Base-by-base conservation (phyloP, 2,888 invertebrate genomes). In the Eristalinus aeneus region DNA sequence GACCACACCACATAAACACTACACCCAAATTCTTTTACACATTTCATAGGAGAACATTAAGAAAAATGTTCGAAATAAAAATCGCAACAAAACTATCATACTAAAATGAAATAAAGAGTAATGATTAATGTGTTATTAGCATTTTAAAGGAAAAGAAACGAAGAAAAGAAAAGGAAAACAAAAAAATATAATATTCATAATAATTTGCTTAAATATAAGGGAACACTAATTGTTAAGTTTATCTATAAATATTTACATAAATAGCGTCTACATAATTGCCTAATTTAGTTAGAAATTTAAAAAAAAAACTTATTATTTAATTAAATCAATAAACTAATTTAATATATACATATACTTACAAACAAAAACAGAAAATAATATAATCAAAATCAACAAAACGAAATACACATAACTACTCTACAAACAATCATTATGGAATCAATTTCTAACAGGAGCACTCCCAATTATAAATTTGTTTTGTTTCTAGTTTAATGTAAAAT, bases 381-480 rank as follows among this genome's bases (percentile, higher is more conserved):
- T 88, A 69, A 68, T 23, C 34, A 34, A 68, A 68, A 54, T 32
- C 27, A 12, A 56, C 20, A 72, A 61, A 74, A 63, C 36, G 23
- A 75, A 60, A 65, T 36, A 31, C 58, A 54, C 27, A 82, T 68
- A 36, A 69, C 64, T 82, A 69, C 76, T 46, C 46, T 46, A 46
- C 46, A 16, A 46, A 82, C 64, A 27, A 27, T 27, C 68, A 74
- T 74, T 68, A 65, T 67, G 56, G 31, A 72, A 86, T 71, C 73
- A 73, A 82, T 86, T 82, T 82, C 82, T 82, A 82, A 86, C 74
- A 77, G 77, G 82, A 74, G 86, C 86, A 86, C 86, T 90, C 88
- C 88, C 89, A 89, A 90, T 90, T 89, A 89, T 89, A 46, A 46
- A 89, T 88, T 93, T 93, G 92, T 92, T 88, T 90, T 89, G 74